Evolutionary conservation across 2,888 invertebrate genomes (phyloP), one percentile per base, ranked within the genome.

Genomic region (Platycheirus rosarum): DNA sequence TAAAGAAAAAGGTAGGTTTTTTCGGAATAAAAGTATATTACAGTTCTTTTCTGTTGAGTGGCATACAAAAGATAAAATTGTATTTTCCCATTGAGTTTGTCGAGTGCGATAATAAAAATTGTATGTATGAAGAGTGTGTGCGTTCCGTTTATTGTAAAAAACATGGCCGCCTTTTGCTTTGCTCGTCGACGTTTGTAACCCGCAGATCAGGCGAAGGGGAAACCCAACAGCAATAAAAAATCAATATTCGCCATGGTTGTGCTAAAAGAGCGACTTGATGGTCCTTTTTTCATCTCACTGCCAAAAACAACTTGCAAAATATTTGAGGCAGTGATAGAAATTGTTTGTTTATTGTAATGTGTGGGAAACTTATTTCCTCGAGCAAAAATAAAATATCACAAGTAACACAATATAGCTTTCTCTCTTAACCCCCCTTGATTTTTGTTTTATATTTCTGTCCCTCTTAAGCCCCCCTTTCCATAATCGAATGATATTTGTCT

Each of bases 71-170:
- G 77, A 60, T 65, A 68, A 66, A 65, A 55, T 75, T 70, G 79
- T 69, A 71, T 75, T 60, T 75, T 69, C 60, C 79, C 75, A 70
- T 80, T 75, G 65, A 80, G 75, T 80, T 75, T 44, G 57, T 80
- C 70, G 60, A 80, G 75, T 80, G 79, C 60, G 57, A 75, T 76
- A 65, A 80, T 49, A 65, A 57, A 48, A 63, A 9, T 14, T 63
- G 48, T 65, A 63, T 66, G 53, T 80, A 51, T 75, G 75, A 20
- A 49, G 13, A n/a, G 42, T 49, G 74, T 60, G 55, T 63, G 49
- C 53, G 46, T 65, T 55, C 44, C 44, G 46, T 55, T 46, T 66
- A 62, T 68, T 79, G 79, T 69, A 66, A 77, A 70, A 70, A 77
- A 78, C 75, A 80, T 80, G 80, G 80, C 80, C 66, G 80, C 70